Evolutionary conservation across 2,888 invertebrate genomes (phyloP), one percentile per base, ranked within the genome.

Genomic region (Torymus auratus): DNA sequence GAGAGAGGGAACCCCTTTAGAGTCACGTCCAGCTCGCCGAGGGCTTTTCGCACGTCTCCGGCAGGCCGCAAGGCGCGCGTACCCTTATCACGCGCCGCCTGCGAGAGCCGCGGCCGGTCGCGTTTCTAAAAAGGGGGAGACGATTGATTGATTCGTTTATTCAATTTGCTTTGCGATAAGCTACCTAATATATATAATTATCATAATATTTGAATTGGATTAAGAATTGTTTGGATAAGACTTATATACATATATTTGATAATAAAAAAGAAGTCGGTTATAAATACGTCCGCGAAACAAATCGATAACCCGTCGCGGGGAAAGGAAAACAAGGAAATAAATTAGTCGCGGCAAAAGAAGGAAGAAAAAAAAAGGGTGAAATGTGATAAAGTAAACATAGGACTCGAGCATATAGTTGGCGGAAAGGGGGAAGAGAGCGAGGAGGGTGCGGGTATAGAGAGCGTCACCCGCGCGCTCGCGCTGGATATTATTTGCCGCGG

Each of bases 401-500:
- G 28, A 28, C 28, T 28, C 7, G 28, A 28, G 28, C 28, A 28
- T 28, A 28, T 28, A 28, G 5, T 28, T 28, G 28, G 28, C 28
- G 7, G 28, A 28, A 28, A 28, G 7, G 28, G 28, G 28, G 78
- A 78, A 82, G 78, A 68, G 80, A 82, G 82, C 62, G 83, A 91
- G 64, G 53, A 61, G 69, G 28, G 28, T 2, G 28, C 7, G 28
- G 28, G 28, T 28, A 28, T 28, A 28, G 28, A 28, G 28, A 28
- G 28, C 28, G 28, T 2, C 28, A 28, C 28, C 28, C 28, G 28
- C 28, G 1, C 28, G 28, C 20, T 83, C 83, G 84, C 83, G 87
- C 85, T 88, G 88, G 88, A 88, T 89, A 89, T 89, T 89, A 89
- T 90, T 89, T 89, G 88, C 87, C 85, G 87, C 15, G 86, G 88